phyloP scores from a whole-genome alignment of 2,797 vertebrate species.

The Coendou prehensilis region DNA sequence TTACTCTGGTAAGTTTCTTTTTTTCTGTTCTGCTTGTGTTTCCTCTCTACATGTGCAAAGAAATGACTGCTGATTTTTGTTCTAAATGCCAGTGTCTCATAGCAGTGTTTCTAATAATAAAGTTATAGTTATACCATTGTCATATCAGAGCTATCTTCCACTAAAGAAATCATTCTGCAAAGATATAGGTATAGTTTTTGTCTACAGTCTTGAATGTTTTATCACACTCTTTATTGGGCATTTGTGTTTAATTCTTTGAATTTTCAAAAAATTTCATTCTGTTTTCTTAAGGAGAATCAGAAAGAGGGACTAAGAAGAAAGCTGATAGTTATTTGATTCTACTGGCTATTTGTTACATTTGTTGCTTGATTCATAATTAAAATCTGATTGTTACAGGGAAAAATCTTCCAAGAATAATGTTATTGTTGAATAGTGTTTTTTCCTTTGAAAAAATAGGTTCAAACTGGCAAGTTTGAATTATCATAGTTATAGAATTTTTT shows the following conservation, averaged over 20 bases:
- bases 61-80: constrained; percentile 37
- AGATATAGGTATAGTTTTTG: constrained; percentile 69
- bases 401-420: constrained; percentile 74
- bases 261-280: constrained; percentile 38
- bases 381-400: constrained; percentile 75
- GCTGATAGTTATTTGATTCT: constrained; percentile 69
- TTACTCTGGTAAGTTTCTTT: constrained; percentile 9
- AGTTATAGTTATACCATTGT: constrained; percentile 47
- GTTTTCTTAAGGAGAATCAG: constrained; percentile 71
- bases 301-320: constrained; percentile 68
- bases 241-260: constrained; percentile 76
- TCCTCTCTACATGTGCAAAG: neutral
- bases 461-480: constrained; percentile 77
- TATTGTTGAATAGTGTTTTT: constrained; percentile 70
- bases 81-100: neutral
- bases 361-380: constrained; percentile 83
- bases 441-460: constrained; percentile 71
- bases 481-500: constrained; percentile 75
- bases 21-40: neutral
- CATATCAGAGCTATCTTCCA: constrained; percentile 1
- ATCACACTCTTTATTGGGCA: constrained; percentile 18
- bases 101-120: neutral
- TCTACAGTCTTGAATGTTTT: constrained; percentile 61
- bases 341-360: constrained; percentile 69
- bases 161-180: constrained; percentile 27